phyloP scores from a whole-genome alignment of 2,797 vertebrate species.

The Myotis planiceps region DNA sequence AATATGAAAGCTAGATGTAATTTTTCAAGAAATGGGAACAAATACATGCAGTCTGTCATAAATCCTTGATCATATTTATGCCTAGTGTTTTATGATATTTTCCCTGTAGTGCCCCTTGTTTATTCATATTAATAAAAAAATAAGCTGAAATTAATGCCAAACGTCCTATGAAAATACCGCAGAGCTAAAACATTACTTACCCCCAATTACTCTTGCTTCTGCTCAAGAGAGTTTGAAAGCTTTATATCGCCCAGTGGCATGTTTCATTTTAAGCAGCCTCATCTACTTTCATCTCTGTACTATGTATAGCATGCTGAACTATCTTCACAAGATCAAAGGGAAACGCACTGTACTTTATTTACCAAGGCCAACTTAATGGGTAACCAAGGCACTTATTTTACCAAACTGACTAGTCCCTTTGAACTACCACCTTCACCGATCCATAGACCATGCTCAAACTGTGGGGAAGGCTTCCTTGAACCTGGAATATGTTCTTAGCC shows the following conservation, averaged over 20 bases:
- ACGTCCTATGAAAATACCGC: constrained; percentile 63
- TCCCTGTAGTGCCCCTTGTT: constrained; percentile 7
- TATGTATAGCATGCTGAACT: constrained; percentile 72
- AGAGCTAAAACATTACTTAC: constrained; percentile 69
- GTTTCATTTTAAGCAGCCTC: constrained; percentile 75
- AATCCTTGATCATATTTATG: constrained; percentile 34
- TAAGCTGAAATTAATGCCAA: constrained; percentile 57
- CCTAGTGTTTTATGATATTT: constrained; percentile 38
- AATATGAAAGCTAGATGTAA: constrained; percentile 32
- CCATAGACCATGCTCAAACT: constrained; percentile 69
- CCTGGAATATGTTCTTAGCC: constrained; percentile 80
- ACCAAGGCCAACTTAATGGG: constrained; percentile 84
- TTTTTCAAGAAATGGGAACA: constrained; percentile 43
- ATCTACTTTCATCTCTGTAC: constrained; percentile 74
- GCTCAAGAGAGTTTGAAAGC: constrained; percentile 57
- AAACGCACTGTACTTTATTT: constrained; percentile 78
- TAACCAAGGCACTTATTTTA: constrained; percentile 84
- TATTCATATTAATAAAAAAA: constrained; percentile 63
- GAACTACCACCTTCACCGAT: constrained; percentile 81
- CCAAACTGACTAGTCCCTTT: constrained; percentile 79
- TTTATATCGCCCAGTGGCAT: constrained; percentile 69
- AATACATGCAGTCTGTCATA: neutral
- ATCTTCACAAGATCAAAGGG: constrained; percentile 84
- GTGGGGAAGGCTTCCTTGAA: constrained; percentile 78
- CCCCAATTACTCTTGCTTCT: constrained; percentile 73